phyloP scores from a whole-genome alignment of 1,140 invertebrate species.

The Theocolax elegans region DNA sequence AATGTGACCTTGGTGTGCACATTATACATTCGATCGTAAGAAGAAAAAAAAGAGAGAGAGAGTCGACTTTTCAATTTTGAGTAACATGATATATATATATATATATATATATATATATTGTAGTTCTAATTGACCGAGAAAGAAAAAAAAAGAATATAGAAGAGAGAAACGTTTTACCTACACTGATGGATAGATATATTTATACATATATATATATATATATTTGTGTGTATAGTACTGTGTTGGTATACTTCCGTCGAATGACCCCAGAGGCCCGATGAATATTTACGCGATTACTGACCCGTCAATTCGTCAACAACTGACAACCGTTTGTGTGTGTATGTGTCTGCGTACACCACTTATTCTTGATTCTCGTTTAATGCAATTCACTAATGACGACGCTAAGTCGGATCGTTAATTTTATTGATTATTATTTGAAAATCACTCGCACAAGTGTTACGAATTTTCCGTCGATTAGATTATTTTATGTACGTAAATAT shows the following conservation, averaged over 20 bases:
- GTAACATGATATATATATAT: neutral
- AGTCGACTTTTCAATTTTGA: too few species aligned
- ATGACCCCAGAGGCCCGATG: conserved; percentile 56
- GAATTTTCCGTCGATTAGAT: too few species aligned
- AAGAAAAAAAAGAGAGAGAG: neutral
- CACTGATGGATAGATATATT: conserved; percentile 56
- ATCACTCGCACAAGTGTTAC: too few species aligned
- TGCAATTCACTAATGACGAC: too few species aligned
- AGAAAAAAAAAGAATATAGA: conserved; percentile 50
- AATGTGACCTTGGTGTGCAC: conserved; percentile 55
- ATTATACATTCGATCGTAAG: neutral
- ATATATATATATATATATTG: neutral
- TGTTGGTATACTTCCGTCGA: conserved; percentile 55
- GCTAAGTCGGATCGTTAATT: too few species aligned
- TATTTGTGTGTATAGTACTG: conserved; percentile 46
- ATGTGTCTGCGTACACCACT: neutral
- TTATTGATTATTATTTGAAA: too few species aligned
- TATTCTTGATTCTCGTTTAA: too few species aligned
- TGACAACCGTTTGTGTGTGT: neutral
- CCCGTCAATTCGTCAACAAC: conserved; percentile 11
- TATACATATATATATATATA: too few species aligned
- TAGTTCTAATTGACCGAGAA: conserved; percentile 3
- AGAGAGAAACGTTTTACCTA: too few species aligned
- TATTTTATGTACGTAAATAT: too few species aligned
- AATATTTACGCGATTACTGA: conserved; percentile 58